Evolutionary conservation across 2,113 vertebrate genomes (phyloP).

Genomic region (Anhinga anhinga): DNA sequence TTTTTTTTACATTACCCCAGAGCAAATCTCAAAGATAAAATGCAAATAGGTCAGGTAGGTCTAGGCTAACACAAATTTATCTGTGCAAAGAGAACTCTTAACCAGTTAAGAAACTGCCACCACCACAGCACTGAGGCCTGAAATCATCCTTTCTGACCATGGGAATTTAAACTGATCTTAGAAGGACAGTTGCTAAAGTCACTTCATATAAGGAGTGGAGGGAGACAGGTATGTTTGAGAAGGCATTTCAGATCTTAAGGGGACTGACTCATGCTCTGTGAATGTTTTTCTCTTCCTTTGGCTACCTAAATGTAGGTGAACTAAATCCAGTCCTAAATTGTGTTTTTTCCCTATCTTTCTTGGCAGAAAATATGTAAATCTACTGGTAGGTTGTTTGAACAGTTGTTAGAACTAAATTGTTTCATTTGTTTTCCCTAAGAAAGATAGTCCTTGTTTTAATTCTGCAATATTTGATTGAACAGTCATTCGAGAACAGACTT

Average conservation of each 20-base stretch:
- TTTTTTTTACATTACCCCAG: background rate
- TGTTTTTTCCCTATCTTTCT: background rate
- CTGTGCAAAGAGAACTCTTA: background rate
- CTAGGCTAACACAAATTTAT: background rate
- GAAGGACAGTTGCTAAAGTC: background rate
- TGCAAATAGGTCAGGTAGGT: background rate
- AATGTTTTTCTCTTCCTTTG: background rate
- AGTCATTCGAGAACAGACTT: background rate
- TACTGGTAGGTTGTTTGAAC: background rate
- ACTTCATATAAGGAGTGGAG: background rate
- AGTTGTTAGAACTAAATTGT: background rate
- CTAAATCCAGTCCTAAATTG: background rate
- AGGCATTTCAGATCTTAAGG: background rate
- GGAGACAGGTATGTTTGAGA: background rate
- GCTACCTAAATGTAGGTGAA: background rate
- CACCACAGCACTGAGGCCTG: background rate
- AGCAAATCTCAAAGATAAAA: background rate
- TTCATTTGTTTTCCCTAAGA: background rate
- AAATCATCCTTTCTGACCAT: background rate
- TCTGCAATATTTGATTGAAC: too few relatives aligned
- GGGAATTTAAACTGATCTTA: background rate
- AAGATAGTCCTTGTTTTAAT: background rate
- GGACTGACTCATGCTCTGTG: background rate
- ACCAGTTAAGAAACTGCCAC: background rate
- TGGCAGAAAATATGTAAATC: background rate